Base-by-base conservation (phyloP, 1,140 invertebrate genomes). In the Ostrea edulis region DNA sequence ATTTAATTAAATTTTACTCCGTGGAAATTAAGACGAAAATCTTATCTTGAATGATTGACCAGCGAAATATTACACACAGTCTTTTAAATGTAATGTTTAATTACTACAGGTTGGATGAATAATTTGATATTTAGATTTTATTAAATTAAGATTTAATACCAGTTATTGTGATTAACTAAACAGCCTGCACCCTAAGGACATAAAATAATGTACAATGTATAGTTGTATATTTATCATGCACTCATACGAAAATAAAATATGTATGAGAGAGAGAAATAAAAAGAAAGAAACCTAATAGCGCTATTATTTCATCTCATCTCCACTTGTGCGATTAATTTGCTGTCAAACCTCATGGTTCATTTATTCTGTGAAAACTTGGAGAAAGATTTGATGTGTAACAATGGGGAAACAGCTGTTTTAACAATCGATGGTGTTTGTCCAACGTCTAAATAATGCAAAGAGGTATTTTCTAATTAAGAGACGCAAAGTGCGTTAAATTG, bases 391-490 rank as follows among this genome's bases (percentile, higher is more conserved):
- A 77, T 77, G 68, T 77, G 12, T 77, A 77, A 77, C 68, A 77
- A 77, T 77, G 68, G 68, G 25, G 68, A 77, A 77, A 77, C 68
- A 77, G 68, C 68, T 77, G 68, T 77, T 77, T 77, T 77, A 77
- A 77, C 68, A 35, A 77, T 77, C 68, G 29, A 35, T 35, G 29
- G 9, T 77, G 68, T 77, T 77, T 77, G 68, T 77, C 68, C 68
- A 29, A 25, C 22, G 35, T 77, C 68, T 77, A 77, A 77, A 77
- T 77, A 77, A 77, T 77, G 65, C 53, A 68, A 14, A 65, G 54
- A 68, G 51, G 58, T 51, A 85, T 86, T 90, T 90, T 86, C 85
- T 86, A 83, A 87, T 84, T 87, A 87, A 87, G 62, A 84, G 35
- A 35, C 68, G 62, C 86, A 84, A 35, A 44, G 51, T 82, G 86